Conservation (phyloP, 2,888 invertebrate genomes). For the Ochlodes sylvanus region DNA sequence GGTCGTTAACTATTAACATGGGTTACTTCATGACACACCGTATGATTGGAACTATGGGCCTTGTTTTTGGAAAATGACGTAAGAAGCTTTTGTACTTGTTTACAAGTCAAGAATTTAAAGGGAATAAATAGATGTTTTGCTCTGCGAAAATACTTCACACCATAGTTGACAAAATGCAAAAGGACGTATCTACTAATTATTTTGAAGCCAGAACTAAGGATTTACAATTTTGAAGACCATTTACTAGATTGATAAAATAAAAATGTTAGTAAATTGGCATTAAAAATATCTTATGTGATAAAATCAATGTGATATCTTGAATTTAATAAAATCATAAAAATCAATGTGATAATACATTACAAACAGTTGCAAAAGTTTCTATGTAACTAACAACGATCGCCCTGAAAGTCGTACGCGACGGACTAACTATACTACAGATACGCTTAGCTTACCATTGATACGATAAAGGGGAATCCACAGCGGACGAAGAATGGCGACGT, state of each 20-base stretch:
- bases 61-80: slow-evolving; percentile 30
- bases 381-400: slow-evolving; percentile 34
- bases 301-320: too few species aligned
- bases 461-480: slow-evolving; percentile 81
- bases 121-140: neutral
- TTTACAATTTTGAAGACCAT: neutral
- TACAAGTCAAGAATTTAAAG: neutral
- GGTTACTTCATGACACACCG: slow-evolving; percentile 62
- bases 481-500: slow-evolving; percentile 94
- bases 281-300: neutral
- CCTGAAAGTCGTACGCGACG: slow-evolving; percentile 34
- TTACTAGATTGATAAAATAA: neutral
- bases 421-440: slow-evolving; percentile 7
- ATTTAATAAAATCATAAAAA: too few species aligned
- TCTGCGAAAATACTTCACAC: neutral
- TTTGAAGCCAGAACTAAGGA: too few species aligned
- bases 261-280: neutral
- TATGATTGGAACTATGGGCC: slow-evolving; percentile 36
- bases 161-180: neutral
- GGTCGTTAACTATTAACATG: slow-evolving; percentile 70
- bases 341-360: neutral
- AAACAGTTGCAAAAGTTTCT: slow-evolving; percentile 19
- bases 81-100: slow-evolving; percentile 27
- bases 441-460: slow-evolving; percentile 71
- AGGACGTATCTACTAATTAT: neutral